Base-by-base conservation (phyloP, 1,140 invertebrate genomes). In the Meloidogyne floridensis region DNA sequence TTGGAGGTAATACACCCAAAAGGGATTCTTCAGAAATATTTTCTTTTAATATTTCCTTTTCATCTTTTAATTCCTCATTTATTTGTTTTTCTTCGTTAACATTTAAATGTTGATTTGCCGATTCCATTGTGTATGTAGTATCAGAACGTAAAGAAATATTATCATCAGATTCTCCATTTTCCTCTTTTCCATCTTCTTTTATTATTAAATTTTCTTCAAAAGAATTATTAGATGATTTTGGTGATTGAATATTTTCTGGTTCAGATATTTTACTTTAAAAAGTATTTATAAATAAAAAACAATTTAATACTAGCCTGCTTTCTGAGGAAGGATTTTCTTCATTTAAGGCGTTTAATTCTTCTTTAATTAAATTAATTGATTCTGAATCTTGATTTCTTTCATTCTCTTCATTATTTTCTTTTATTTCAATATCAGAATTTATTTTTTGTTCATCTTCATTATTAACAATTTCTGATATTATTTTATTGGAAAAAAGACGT, bases 91-190 rank as follows among this genome's bases (percentile, higher is more conserved):
- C 7, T 13, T n/a, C 51, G 43, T 81, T 15, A 32, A 42, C 10
- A 43, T 20, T 32, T n/a, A 78, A 78, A 69, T 47, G 10, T 15
- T 20, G 43, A 78, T 20, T 71, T 5, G 42, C 75, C 51, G 42
- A 43, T 47, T 79, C 77, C 11, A 72, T 75, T 42, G 73, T 81
- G 54, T 81, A 81, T 15, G 80, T 81, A 42, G 80, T 73, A 69
- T 81, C 80, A 9, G 80, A 81, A 43, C 51, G 54, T 47, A 81
- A 18, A 20, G 80, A 81, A 47, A 47, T 47, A 69, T 18, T 75
- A 56, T 54, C 76, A 13, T 77, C 53, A 32, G 32, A 32, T 32
- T 32, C 32, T 32, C 32, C 32, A 20, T 81, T 73, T 54, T 75
- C 54, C 13, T 80, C 79, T 54, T 80, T 69, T 69, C 59, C 20